Percentiles rank a stretch among this genome's conserved stretches.
Evolutionary conservation across 2,113 vertebrate genomes (phyloP).

Genomic region (Grammomys surdaster): DNA sequence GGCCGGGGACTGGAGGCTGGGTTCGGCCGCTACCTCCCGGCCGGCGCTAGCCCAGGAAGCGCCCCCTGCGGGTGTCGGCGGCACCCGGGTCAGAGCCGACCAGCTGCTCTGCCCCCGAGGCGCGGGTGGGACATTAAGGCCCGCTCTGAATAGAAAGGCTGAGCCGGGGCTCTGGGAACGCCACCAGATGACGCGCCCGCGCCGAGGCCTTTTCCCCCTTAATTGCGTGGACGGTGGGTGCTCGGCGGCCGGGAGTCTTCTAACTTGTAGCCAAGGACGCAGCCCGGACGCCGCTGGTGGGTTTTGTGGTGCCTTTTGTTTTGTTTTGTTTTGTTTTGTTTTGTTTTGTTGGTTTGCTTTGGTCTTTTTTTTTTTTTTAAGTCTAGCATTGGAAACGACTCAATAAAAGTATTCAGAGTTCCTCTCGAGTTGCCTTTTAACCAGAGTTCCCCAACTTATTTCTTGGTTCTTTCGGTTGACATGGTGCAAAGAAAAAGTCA

Average conservation of each 20-base stretch:
- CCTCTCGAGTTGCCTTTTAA: conserved; percentile 91
- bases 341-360: conserved; percentile 68
- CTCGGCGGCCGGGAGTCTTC: conserved; percentile 71
- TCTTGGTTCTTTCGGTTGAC: conserved; percentile 95
- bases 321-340: conserved; percentile 31
- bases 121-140: conserved; percentile 97
- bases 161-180: conserved; percentile 94
- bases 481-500: conserved; percentile 95
- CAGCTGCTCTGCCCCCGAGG: conserved; percentile 92
- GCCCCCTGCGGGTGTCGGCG: conserved; percentile 45
- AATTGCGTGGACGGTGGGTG: conserved; percentile 81
- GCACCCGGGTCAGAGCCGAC: conserved; percentile 80
- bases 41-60: not conserved
- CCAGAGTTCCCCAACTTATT: conserved; percentile 90
- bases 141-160: conserved; percentile 93
- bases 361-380: conserved; percentile 52
- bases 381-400: conserved; percentile 86
- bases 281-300: conserved; percentile 68
- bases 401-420: conserved; percentile 92
- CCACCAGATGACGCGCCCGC: conserved; percentile 96
- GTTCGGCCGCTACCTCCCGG: not conserved
- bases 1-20: not conserved
- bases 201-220: conserved; percentile 87
- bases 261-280: conserved; percentile 30
- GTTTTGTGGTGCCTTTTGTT: conserved; percentile 76